Evolutionary conservation across 2,797 vertebrate species (phyloP), one percentile per base, ranked within the genome.

Genomic region (Peromyscus nudipes): DNA sequence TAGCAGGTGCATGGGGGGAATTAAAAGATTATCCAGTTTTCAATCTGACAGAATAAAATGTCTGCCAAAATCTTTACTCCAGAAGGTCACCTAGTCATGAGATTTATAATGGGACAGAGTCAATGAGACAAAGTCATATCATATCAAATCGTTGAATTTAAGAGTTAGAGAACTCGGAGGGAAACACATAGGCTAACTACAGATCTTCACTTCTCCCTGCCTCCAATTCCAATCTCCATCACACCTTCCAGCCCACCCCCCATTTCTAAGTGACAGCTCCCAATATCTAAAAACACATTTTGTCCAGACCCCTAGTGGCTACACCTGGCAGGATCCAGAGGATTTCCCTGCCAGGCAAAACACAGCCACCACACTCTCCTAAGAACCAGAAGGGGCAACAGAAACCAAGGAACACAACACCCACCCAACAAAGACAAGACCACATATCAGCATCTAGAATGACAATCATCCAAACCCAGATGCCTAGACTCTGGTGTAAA

Each of bases 21-120:
- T 62, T 64, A 90, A 95, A 88, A 92, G 76, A 80, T 75, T 92
- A 46, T 55, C 71, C 75, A 96, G 84, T 88, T 97, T 96, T 92
- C 82, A 96, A 92, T 62, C 31, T 84, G 75, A 43, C 12, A 88
- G 34, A 92, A 94, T 91, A 73, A 94, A 94, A 86, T 83, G 13
- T 77, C 27, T 92, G 14, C 34, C 73, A 91, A 76, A 10, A 25
- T 76, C 64, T 91, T 96, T 96, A 83, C 90, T 95, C 25, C 75
- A 71, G 92, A 89, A 91, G 31, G 52, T 89, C 73, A 84, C 43
- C 85, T 94, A 29, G 27, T 89, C 29, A 85, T 71, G 94, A 96
- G 92, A 82, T 64, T 83, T 77, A 55, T 89, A 83, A 62, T 62
- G 34, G 65, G 71, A 64, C 37, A 84, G 19, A 55, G 89, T 90